Evolutionary conservation across 1,140 invertebrate genomes (phyloP).

Genomic region (Sitophilus oryzae): DNA sequence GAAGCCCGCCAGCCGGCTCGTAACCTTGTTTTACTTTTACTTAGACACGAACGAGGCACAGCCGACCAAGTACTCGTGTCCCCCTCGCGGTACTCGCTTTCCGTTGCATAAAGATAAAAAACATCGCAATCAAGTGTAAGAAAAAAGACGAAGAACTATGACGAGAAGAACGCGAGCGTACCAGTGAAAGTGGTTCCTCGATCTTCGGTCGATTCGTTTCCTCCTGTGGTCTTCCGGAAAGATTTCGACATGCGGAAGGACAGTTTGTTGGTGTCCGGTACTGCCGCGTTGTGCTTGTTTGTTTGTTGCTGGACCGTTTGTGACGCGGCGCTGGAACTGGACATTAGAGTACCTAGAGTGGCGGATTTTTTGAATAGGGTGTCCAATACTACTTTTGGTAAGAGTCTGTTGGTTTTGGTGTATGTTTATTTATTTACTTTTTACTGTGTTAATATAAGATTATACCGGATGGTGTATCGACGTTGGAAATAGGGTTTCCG

Average conservation of each 20-base stretch:
- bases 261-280: too few relatives aligned
- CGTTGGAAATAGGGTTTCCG: too few relatives aligned
- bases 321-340: conserved; percentile 16
- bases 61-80: not conserved
- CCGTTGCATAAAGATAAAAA: too few relatives aligned
- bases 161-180: not conserved
- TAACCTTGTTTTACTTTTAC: not conserved
- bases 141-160: not conserved
- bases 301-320: conserved; percentile 2
- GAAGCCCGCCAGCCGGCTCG: too few relatives aligned
- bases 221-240: not conserved
- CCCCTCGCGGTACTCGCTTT: not conserved
- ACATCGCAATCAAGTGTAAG: too few relatives aligned
- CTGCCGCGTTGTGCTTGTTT: not conserved
- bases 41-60: not conserved
- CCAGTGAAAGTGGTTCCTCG: not conserved
- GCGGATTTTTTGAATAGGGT: conserved; percentile 27
- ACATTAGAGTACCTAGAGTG: conserved; percentile 20
- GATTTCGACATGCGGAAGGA: conserved; percentile 6
- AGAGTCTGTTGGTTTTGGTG: not conserved
- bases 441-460: too few relatives aligned
- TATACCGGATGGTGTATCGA: too few relatives aligned
- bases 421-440: too few relatives aligned
- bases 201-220: not conserved
- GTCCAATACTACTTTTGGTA: conserved; percentile 28